These are phyloP conservation scores for Geotrypetes seraphini DNA, from an alignment of 2,797 vertebrate species.

Conservation along the genomic window DNA sequence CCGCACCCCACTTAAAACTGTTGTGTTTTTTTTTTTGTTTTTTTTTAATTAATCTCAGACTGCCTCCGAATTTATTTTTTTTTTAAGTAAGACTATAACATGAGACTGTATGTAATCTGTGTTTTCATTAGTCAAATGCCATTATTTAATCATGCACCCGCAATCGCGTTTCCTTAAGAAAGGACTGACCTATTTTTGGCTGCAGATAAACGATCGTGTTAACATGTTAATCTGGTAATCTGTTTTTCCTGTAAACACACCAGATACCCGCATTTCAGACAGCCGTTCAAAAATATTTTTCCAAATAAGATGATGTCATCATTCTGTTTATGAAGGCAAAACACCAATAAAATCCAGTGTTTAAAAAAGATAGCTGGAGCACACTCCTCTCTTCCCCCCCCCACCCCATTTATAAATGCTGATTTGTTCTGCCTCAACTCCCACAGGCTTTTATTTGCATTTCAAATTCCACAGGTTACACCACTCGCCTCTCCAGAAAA, in stretches of 20 bases:
- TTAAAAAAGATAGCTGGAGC: conserved; percentile 51
- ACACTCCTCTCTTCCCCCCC: conserved; percentile 41
- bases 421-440: conserved; percentile 59
- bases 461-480: conserved; percentile 68
- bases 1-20: no score
- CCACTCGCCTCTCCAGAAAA: conserved; percentile 50
- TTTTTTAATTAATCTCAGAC: conserved; percentile 32
- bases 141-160: conserved; percentile 53
- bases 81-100: conserved; percentile 14
- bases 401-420: conserved; percentile 45
- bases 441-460: conserved; percentile 61
- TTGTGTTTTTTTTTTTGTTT: no score
- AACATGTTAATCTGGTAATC: conserved; percentile 74
- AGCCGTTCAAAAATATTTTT: conserved; percentile 35
- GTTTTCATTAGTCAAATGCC: conserved; percentile 50
- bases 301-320: conserved; percentile 45
- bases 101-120: conserved; percentile 21
- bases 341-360: conserved; percentile 24
- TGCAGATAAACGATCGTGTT: conserved; percentile 65
- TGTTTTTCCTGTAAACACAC: conserved; percentile 64
- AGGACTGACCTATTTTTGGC: conserved; percentile 68
- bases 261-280: conserved; percentile 40
- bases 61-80: conserved; percentile 17
- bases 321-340: conserved; percentile 14
- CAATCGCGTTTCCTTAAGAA: conserved; percentile 60